These are phyloP conservation scores for Unio delphinus DNA, from an alignment of 2,888 invertebrate species.

Conservation along the genomic window DNA sequence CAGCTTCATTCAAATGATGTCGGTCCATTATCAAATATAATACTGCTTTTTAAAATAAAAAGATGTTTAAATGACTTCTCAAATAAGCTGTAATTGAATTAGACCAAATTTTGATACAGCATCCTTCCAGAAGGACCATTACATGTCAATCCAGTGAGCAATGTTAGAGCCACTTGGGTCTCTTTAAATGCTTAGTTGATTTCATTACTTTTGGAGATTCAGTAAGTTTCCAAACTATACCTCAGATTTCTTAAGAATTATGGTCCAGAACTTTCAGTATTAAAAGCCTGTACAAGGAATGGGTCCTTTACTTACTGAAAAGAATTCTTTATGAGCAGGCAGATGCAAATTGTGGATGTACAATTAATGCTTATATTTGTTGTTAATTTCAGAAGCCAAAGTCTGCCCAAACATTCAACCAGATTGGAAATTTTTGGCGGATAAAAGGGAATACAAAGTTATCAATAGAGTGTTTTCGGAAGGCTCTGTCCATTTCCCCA, in stretches of 20 bases:
- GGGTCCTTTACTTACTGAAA: background rate
- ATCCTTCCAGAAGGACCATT: too few relatives aligned
- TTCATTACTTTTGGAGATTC: background rate
- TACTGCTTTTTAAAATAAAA: too few relatives aligned
- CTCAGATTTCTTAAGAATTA: background rate
- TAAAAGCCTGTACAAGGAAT: background rate
- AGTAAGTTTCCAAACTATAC: background rate
- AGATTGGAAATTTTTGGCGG: slow-evolving; percentile 93
- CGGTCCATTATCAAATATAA: too few relatives aligned
- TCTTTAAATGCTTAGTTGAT: too few relatives aligned
- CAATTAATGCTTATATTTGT: slow-evolving; percentile 9
- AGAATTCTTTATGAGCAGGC: too few relatives aligned
- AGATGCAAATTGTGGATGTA: too few relatives aligned
- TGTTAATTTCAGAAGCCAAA: slow-evolving; percentile 68
- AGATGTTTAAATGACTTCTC: too few relatives aligned
- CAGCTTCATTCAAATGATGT: too few relatives aligned
- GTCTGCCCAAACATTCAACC: slow-evolving; percentile 89
- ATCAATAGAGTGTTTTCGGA: slow-evolving; percentile 90
- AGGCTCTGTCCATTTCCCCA: slow-evolving; percentile 85
- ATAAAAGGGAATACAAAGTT: slow-evolving; percentile 89
- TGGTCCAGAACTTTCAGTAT: background rate
- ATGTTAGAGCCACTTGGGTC: too few relatives aligned
- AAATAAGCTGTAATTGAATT: too few relatives aligned
- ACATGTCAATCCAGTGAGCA: too few relatives aligned
- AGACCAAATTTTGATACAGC: too few relatives aligned